A percentile compares a stretch with the other conserved stretches of the same genome.
Evolutionary conservation across 2,113 vertebrate species (phyloP).

Genomic region (Gyps fulvus): DNA sequence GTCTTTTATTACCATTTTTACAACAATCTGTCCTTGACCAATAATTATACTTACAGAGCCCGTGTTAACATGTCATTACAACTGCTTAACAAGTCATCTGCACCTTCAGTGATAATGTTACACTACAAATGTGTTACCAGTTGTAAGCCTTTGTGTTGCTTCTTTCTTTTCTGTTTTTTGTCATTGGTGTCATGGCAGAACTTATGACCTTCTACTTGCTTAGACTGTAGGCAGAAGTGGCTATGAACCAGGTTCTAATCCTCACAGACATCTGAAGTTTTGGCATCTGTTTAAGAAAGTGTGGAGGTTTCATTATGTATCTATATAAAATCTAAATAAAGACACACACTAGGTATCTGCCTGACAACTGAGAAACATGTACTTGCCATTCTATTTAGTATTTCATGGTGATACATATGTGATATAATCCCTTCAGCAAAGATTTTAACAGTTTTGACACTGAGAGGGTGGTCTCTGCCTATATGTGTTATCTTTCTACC

Average conservation of each 20-base stretch:
- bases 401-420: not conserved
- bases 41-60: conserved; percentile 47
- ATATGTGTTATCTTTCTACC: not conserved
- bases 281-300: not conserved
- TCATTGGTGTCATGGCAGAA: not conserved
- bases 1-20: conserved; percentile 71
- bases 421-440: not conserved
- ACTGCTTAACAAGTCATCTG: conserved; percentile 15
- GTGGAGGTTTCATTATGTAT: not conserved
- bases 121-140: not conserved
- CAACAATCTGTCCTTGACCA: conserved; percentile 70
- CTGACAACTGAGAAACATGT: not conserved
- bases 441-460: not conserved
- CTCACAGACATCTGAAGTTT: not conserved
- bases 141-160: not conserved
- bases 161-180: not conserved
- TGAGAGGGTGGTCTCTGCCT: not conserved
- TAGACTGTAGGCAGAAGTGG: not conserved
- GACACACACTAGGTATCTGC: not conserved
- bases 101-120: not conserved
- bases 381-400: not conserved
- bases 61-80: conserved; percentile 28
- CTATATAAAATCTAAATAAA: not conserved
- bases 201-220: not conserved
- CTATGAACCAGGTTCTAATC: not conserved